phyloP scores from a whole-genome alignment of 2,113 vertebrate genomes.

The Peromyscus californicus region DNA sequence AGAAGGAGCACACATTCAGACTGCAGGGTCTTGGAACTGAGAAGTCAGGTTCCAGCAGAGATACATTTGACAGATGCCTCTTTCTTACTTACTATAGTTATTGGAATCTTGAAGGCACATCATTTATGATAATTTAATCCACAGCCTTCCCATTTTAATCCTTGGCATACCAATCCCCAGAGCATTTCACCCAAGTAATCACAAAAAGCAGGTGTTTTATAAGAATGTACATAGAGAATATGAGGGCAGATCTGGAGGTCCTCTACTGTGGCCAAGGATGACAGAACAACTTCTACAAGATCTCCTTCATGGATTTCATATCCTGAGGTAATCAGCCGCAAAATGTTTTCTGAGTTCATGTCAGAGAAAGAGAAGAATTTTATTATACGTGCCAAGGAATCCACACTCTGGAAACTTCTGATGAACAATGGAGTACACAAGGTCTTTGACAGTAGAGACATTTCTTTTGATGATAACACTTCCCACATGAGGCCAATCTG shows the following conservation, averaged over 20 bases:
- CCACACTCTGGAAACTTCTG: conserved; percentile 89
- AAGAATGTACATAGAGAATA: conserved; percentile 98
- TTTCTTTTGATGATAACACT: conserved; percentile 96
- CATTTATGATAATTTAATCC: conserved; percentile 99
- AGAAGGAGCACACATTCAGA: conserved; percentile 89
- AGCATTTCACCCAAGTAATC: conserved; percentile 99
- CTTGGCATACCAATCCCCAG: conserved; percentile 98
- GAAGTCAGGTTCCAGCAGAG: conserved; percentile 93
- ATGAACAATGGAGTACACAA: conserved; percentile 98
- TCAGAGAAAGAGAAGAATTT: conserved; percentile 82
- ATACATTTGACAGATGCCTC: conserved; percentile 95
- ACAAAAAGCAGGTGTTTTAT: conserved; percentile 99
- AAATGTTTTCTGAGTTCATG: conserved; percentile 97
- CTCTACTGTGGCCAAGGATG: conserved; percentile 96
- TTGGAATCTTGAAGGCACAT: conserved; percentile 99
- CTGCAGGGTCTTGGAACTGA: conserved; percentile 92
- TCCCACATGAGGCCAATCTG: conserved; percentile 98
- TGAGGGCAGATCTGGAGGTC: conserved; percentile 99
- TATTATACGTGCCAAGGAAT: conserved; percentile 7
- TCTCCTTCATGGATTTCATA: conserved; percentile 98
- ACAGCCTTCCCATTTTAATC: conserved; percentile 99
- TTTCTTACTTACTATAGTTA: conserved; percentile 97
- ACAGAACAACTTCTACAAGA: conserved; percentile 97
- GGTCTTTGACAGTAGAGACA: conserved; percentile 97
- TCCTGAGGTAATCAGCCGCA: conserved; percentile 95